phyloP scores from a whole-genome alignment of 2,113 vertebrate genomes.

The Pluvialis apricaria region DNA sequence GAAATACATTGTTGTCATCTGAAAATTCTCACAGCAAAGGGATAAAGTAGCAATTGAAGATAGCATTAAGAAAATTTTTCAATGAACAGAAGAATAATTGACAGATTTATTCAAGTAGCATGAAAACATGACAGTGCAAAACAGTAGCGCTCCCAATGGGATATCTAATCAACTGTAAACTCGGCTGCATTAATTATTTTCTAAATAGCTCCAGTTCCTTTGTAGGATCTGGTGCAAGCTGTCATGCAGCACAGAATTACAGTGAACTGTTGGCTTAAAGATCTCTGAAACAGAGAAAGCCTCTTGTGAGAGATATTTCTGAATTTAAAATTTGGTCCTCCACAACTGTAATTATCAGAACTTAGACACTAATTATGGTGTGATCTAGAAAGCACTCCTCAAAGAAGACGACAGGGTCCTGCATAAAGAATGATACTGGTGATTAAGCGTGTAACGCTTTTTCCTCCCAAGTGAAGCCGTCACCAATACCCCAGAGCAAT shows the following conservation, averaged over 20 bases:
- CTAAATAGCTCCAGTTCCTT: conserved; percentile 2
- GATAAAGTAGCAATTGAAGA: neutral
- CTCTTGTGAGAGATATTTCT: neutral
- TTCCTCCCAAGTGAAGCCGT: neutral
- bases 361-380: neutral
- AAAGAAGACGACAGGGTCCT: neutral
- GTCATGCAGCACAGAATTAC: neutral
- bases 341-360: neutral
- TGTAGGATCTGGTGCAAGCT: neutral
- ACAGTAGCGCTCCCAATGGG: neutral
- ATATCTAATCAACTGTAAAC: conserved; percentile 15
- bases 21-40: neutral
- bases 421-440: neutral
- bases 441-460: neutral
- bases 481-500: neutral
- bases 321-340: neutral
- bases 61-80: neutral
- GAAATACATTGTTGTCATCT: neutral
- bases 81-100: conserved; percentile 16
- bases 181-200: conserved; percentile 15
- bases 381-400: neutral
- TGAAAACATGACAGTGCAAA: neutral
- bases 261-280: neutral
- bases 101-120: conserved; percentile 13
- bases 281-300: neutral